Evolutionary conservation across 1,140 invertebrate genomes (phyloP).

Genomic region (Dysdera silvatica): DNA sequence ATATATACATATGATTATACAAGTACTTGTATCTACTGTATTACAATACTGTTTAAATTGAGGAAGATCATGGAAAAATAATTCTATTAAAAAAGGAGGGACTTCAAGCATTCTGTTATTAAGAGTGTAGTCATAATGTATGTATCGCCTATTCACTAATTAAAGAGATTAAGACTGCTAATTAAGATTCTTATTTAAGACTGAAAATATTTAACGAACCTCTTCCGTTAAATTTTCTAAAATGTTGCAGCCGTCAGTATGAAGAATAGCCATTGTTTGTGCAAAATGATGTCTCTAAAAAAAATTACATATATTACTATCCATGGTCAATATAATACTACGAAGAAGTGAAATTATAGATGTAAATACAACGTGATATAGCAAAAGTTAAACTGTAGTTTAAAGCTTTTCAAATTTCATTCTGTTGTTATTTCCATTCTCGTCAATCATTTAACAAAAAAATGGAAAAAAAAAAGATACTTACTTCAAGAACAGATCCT

Average conservation of each 20-base stretch:
- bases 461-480: not conserved
- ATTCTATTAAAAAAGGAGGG: too few relatives aligned
- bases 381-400: too few relatives aligned
- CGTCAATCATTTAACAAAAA: not conserved
- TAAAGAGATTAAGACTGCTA: not conserved
- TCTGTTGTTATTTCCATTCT: not conserved
- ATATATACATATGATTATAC: too few relatives aligned
- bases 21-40: too few relatives aligned
- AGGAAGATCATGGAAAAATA: too few relatives aligned
- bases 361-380: too few relatives aligned
- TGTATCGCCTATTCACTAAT: too few relatives aligned
- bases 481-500: conserved; percentile 38
- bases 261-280: conserved; percentile 74
- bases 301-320: not conserved
- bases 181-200: not conserved
- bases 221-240: conserved; percentile 55
- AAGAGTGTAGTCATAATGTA: too few relatives aligned
- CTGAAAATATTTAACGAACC: conserved; percentile 1
- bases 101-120: too few relatives aligned
- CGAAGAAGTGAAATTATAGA: not conserved
- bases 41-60: too few relatives aligned
- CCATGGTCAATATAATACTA: too few relatives aligned
- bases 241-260: conserved; percentile 77
- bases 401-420: not conserved
- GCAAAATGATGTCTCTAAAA: conserved; percentile 66